Evolutionary conservation across 2,113 vertebrate genomes (phyloP), one percentile per base, ranked within the genome.

Genomic region (Euleptes europaea): DNA sequence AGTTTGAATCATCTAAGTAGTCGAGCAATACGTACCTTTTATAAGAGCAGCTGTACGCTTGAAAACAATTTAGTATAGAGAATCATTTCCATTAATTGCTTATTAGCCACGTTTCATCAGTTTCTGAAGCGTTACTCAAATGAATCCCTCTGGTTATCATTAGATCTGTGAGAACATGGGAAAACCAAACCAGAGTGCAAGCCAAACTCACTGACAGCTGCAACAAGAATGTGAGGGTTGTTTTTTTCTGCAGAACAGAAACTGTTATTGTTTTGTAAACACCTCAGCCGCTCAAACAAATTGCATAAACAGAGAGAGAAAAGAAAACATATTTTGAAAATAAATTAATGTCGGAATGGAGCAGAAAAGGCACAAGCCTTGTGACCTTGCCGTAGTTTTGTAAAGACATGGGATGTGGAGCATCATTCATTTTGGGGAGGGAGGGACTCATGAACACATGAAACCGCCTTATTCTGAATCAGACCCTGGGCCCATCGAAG

Each of bases 131-230:
- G 83, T 92, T 93, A 47, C 79, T 84, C 83, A 89, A 88, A 93
- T 91, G 90, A 92, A 26, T 93, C 84, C 84, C 81, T 93, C 86
- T 91, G 81, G 81, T 94, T 94, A 84, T 90, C 89, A 89, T 93
- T 86, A 93, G 86, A 92, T 87, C 72, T 75, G 87, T 65, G 77
- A 93, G 71, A 91, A 76, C 57, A 76, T 92, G 85, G 88, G 91
- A 90, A 95, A 88, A 84, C 73, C 92, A 95, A 91, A 86, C 57
- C 86, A 65, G 78, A 89, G 31, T 83, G 77, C 67, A 93, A 92
- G 83, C 60, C 83, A 88, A 73, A 86, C 80, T 92, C 87, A 90
- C 73, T 88, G 86, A 89, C 87, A 92, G 83, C 85, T 92, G 89
- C 81, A 94, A 92, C 93, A 93, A 84, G 84, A 91, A 78, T 90